Base-by-base conservation (phyloP, 2,113 vertebrate species). In the Seriola quinqueradiata region DNA sequence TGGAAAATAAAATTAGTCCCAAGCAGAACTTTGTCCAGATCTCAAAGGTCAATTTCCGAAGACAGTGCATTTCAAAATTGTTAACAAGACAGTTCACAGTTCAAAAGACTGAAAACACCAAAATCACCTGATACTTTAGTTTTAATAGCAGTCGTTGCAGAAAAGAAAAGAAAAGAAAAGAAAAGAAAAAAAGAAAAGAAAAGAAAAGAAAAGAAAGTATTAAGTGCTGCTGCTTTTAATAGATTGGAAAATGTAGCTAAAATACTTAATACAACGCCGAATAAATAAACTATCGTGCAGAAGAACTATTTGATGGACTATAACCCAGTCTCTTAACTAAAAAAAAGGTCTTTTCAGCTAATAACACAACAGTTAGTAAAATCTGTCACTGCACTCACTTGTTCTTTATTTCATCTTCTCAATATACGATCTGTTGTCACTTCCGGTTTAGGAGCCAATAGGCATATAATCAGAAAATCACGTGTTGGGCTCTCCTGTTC, bases 391-490 rank as follows among this genome's bases (percentile, higher is more conserved):
- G n/a, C 50, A 48, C 3, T 19, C 7, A 55, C 46, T 50, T 42
- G 40, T 32, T 19, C 38, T 38, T 40, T 36, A 3, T 2, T 70
- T 54, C 16, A 46, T 60, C 16, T 55, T 44, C 40, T 68, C n/a
- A 16, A 8, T 14, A 17, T 46, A 55, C 17, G 14, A 23, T 17
- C 38, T 5, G 16, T 40, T 38, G 50, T 36, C 46, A 61, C 81
- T 82, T 91, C 79, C 90, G 34, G 79, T 40, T 87, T 3, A 7
- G 0, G 0, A 77, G 19, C 90, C 86, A 93, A 92, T 90, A 40
- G 59, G 25, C 11, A 8, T 25, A 0, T 21, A 5, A 4, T 12
- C 1, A 40, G 3, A 2, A 0, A 4, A 70, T 88, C 88, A 89
- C 86, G 28, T 88, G 85, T 16, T 5, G 2, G 0, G 0, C 42